These are phyloP conservation scores for Arge pagana DNA, from an alignment of 2,888 invertebrate species.

Conservation along the genomic window DNA sequence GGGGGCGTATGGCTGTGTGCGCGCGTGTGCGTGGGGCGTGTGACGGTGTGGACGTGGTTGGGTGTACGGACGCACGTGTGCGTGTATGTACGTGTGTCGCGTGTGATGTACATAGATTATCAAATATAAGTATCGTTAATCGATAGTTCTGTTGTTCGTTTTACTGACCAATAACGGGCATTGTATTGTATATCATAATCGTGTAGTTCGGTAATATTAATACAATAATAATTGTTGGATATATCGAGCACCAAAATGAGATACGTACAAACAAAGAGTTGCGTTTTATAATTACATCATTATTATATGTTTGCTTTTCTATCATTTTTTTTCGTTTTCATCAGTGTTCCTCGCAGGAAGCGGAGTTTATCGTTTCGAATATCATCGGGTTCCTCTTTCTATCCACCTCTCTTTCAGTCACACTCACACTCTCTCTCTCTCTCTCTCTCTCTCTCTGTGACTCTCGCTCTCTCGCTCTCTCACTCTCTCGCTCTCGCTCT, in stretches of 20 bases:
- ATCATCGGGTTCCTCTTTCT: no score
- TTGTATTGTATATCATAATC: constrained; percentile 47
- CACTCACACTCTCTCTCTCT: neutral
- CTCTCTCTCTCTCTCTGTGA: constrained; percentile 5
- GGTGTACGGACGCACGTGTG: no score
- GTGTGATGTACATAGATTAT: constrained; percentile 50
- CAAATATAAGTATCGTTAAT: constrained; percentile 51
- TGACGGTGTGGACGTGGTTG: no score
- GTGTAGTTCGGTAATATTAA: constrained; percentile 46
- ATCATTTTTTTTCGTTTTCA: constrained; percentile 17
- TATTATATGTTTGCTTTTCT: neutral
- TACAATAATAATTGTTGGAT: constrained; percentile 7
- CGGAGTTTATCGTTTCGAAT: no score
- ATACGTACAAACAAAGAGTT: constrained; percentile 40
- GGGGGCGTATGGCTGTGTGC: constrained; percentile 36
- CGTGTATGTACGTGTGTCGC: constrained; percentile 25
- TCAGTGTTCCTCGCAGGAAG: constrained; percentile 1
- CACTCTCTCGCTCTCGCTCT: no score
- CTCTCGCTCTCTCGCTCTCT: no score
- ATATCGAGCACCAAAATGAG: constrained; percentile 54
- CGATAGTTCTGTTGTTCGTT: constrained; percentile 43
- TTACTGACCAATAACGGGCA: constrained; percentile 51
- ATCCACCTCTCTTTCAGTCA: no score
- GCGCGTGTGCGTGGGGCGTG: constrained; percentile 35
- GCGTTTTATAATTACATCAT: neutral